These are phyloP conservation scores for Megaptera novaeangliae DNA, from an alignment of 2,113 vertebrate species.

Conservation along the genomic window DNA sequence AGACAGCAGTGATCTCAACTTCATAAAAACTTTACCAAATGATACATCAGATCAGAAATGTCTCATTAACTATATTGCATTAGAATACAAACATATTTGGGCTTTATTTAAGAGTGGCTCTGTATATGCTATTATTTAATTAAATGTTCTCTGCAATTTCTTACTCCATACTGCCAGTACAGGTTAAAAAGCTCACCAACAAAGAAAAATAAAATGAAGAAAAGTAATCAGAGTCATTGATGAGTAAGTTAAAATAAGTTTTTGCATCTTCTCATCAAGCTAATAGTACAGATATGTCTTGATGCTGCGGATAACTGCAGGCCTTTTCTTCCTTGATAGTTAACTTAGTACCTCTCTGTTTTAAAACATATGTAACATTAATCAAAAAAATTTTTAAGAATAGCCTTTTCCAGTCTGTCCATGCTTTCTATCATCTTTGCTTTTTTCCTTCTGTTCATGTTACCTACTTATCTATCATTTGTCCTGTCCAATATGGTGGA, in stretches of 20 bases:
- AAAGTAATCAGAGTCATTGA: neutral
- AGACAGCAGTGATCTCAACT: neutral
- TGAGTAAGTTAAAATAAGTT: neutral
- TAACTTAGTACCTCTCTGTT: neutral
- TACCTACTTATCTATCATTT: neutral
- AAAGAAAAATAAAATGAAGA: neutral
- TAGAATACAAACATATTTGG: neutral
- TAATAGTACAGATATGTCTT: neutral
- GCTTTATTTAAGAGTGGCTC: neutral
- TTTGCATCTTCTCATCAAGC: neutral
- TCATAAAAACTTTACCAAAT: neutral
- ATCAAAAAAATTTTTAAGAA: neutral
- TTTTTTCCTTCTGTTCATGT: neutral
- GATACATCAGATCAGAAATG: neutral
- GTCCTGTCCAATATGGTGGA: too few relatives aligned
- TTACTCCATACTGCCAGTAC: neutral
- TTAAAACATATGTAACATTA: neutral
- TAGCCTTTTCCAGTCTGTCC: neutral
- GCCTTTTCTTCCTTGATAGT: neutral
- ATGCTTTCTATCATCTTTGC: neutral
- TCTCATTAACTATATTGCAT: neutral
- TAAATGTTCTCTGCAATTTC: neutral
- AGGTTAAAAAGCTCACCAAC: neutral
- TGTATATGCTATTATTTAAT: neutral
- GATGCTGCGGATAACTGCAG: neutral